Evolutionary conservation across 2,888 invertebrate species (phyloP), one percentile per base, ranked within the genome.

Genomic region (Epinotia brunnichana): DNA sequence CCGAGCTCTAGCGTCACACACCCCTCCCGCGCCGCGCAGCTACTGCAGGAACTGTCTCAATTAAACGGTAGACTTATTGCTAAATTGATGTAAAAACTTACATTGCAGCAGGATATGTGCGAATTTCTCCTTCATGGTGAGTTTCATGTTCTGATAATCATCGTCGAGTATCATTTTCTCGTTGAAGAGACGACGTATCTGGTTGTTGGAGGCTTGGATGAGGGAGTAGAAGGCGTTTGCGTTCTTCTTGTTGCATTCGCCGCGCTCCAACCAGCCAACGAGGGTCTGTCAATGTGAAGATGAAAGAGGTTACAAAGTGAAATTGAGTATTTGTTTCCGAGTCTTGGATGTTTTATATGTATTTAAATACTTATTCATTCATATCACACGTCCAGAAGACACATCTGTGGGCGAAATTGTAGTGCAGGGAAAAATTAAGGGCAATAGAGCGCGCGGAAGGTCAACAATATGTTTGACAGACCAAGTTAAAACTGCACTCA

Each of bases 121-220:
- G 94, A 98, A 97, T 81, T 97, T 95, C 69, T 97, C 97, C 80
- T 96, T 96, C 91, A 97, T 95, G 63, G 95, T 94, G 76, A 96
- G 95, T 83, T 96, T 97, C 60, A 97, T 95, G 80, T 95, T 95
- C 70, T 96, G 95, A 69, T 97, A 92, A 83, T 98, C 98, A 67
- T 98, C 98, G 84, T 98, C 98, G 76, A 96, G 95, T 61, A 95
- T 94, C 76, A 95, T 94, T 86, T 98, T 98, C 85, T 98, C 98
- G 51, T 94, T 95, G 75, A 97, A 94, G 35, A 99, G 92, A n/a
- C 98, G 94, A 0, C 98, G 94, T 0, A 98, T 96, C 83, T 98
- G 98, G 7, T 98, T 97, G 91, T 98, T 98, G 21, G 97, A 97
- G 15, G 97, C 97, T 91, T 98, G 98, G 71, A 99, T 97, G 95